phyloP scores from a whole-genome alignment of 2,113 vertebrate species.

The Campylomormyrus numenius region DNA sequence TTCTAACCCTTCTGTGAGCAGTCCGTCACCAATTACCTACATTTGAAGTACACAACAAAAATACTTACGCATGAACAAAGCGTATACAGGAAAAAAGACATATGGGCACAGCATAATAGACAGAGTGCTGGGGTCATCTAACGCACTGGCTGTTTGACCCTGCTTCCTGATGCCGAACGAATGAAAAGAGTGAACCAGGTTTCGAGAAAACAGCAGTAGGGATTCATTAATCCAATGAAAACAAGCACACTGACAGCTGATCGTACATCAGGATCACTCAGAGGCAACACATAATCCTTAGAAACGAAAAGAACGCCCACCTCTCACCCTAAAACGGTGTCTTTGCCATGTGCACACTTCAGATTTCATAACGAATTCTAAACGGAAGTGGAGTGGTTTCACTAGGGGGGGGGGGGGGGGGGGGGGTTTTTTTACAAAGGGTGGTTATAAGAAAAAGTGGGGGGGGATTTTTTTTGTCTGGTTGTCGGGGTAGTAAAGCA shows the following conservation, averaged over 20 bases:
- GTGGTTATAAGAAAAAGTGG: too few relatives aligned
- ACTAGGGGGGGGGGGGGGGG: background rate
- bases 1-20: slow-evolving; percentile 41
- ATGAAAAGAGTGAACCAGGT: slow-evolving; percentile 32
- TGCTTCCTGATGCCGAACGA: background rate
- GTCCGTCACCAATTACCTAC: slow-evolving; percentile 53
- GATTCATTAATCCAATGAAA: slow-evolving; percentile 45
- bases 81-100: slow-evolving; percentile 14
- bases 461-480: too few relatives aligned
- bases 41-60: slow-evolving; percentile 27
- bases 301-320: slow-evolving; percentile 7
- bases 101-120: slow-evolving; percentile 26
- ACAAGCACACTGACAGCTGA: slow-evolving; percentile 49
- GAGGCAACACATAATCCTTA: slow-evolving; percentile 39
- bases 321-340: background rate
- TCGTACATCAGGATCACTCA: slow-evolving; percentile 51
- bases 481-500: too few relatives aligned
- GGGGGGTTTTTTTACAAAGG: too few relatives aligned
- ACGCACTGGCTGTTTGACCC: background rate
- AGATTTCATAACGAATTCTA: background rate
- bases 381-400: background rate
- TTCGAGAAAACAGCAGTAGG: slow-evolving; percentile 32
- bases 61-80: slow-evolving; percentile 7
- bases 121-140: slow-evolving; percentile 27
- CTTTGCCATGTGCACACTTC: background rate